Conservation (phyloP, 2,888 invertebrate genomes). For the Agriopis aurantiaria region DNA sequence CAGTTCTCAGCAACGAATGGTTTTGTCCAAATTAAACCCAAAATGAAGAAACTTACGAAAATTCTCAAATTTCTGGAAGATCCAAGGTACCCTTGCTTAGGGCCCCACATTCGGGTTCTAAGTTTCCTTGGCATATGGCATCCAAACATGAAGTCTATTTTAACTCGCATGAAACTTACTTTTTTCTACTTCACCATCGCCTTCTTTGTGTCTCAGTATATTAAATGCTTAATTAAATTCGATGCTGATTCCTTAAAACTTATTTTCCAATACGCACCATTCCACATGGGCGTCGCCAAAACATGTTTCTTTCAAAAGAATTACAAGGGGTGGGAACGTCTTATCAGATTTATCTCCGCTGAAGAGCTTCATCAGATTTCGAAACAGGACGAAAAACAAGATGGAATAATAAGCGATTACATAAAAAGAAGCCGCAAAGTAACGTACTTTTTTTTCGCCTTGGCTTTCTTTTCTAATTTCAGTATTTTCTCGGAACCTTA, state of each 20-base stretch:
- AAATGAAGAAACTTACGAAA: slow-evolving; percentile 37
- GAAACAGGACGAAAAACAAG: slow-evolving; percentile 46
- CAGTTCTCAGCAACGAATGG: slow-evolving; percentile 18
- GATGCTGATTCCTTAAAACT: slow-evolving; percentile 55
- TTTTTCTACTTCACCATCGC: slow-evolving; percentile 55
- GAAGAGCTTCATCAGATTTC: slow-evolving; percentile 58
- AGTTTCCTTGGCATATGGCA: slow-evolving; percentile 63
- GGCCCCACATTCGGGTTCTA: slow-evolving; percentile 62
- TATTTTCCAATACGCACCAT: slow-evolving; percentile 68
- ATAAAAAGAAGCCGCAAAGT: slow-evolving; percentile 60
- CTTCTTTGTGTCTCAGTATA: slow-evolving; percentile 67
- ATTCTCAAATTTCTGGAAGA: slow-evolving; percentile 56
- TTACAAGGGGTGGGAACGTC: slow-evolving; percentile 59
- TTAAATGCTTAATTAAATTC: slow-evolving; percentile 60
- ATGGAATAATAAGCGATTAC: slow-evolving; percentile 55
- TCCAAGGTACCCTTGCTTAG: slow-evolving; percentile 62
- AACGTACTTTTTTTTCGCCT: slow-evolving; percentile 64
- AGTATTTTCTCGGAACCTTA: slow-evolving; percentile 67
- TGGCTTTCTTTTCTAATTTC: slow-evolving; percentile 64
- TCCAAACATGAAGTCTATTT: slow-evolving; percentile 49
- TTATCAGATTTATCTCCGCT: slow-evolving; percentile 63
- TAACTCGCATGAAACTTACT: slow-evolving; percentile 54
- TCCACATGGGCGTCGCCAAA: slow-evolving; percentile 69
- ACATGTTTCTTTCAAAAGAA: slow-evolving; percentile 62
- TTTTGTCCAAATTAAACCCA: slow-evolving; percentile 17